phyloP scores from a whole-genome alignment of 2,888 invertebrate species.

The Spisula subtruncata region DNA sequence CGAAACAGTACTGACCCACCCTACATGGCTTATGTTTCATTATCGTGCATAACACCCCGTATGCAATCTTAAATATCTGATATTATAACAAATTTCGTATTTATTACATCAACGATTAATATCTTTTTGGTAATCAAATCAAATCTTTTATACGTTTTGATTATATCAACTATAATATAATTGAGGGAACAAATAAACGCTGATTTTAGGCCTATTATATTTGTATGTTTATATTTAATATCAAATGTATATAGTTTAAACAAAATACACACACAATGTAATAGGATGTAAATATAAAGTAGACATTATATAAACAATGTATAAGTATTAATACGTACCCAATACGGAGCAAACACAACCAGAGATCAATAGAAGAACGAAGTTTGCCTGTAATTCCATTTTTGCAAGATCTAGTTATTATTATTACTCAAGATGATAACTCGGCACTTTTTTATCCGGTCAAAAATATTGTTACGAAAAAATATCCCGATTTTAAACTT shows the following conservation, averaged over 20 bases:
- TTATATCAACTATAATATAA: not conserved
- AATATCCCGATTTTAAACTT: not conserved
- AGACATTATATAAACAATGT: constrained; percentile 3
- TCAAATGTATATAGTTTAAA: not conserved
- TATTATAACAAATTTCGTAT: not conserved
- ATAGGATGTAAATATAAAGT: not conserved
- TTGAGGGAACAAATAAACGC: not conserved
- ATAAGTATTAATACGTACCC: constrained; percentile 21
- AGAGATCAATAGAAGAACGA: not conserved
- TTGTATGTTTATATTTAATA: not conserved
- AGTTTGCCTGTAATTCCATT: constrained; percentile 16
- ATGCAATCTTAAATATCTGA: not conserved
- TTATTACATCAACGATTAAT: not conserved
- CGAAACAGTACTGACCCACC: no score
- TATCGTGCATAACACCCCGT: not conserved
- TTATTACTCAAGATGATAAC: not conserved
- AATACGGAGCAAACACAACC: not conserved
- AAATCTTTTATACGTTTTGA: not conserved
- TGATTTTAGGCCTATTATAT: not conserved
- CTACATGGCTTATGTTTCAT: no score
- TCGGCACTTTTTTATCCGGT: not conserved
- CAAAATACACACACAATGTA: not conserved
- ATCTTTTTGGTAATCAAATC: not conserved
- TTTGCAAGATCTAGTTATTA: constrained; percentile 9
- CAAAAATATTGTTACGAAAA: constrained; percentile 17